Percentiles rank a stretch among this genome's conserved stretches.
Conservation (phyloP, 2,888 invertebrate genomes). For the Leptopilina drosophilae region DNA sequence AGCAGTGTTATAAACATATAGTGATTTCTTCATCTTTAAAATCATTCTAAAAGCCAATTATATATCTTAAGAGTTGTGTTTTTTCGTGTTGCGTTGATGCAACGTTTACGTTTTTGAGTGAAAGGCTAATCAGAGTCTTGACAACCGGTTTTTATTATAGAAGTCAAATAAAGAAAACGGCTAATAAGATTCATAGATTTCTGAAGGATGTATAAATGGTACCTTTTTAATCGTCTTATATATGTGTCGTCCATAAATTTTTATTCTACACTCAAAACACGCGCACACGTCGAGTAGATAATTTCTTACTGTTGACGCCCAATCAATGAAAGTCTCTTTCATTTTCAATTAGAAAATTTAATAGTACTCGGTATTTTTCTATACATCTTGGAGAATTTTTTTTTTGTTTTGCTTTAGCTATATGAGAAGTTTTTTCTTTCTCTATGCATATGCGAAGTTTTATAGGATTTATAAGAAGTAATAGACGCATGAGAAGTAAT, state of each 20-base stretch:
- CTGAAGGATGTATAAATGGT: conserved; percentile 9
- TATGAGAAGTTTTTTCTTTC: too few relatives aligned
- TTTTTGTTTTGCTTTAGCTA: too few relatives aligned
- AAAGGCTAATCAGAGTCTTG: conserved; percentile 28
- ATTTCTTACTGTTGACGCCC: not conserved
- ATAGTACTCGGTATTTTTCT: not conserved
- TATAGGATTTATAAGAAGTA: too few relatives aligned
- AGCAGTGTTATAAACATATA: not conserved
- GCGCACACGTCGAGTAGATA: not conserved
- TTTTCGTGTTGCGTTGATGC: conserved; percentile 31
- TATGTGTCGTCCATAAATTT: too few relatives aligned
- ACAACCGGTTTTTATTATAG: conserved; percentile 25
- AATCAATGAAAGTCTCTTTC: not conserved
- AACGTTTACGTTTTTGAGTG: conserved; percentile 35
- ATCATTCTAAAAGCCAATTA: conserved; percentile 23
- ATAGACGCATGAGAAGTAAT: too few relatives aligned
- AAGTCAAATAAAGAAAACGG: conserved; percentile 1
- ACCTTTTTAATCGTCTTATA: not conserved
- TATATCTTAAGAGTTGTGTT: conserved; percentile 15
- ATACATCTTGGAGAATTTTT: too few relatives aligned
- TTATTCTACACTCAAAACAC: not conserved
- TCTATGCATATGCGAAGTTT: too few relatives aligned
- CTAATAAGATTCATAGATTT: conserved; percentile 32
- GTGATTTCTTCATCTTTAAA: conserved; percentile 11
- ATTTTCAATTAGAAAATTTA: not conserved